These are phyloP conservation scores for Mesocricetus auratus DNA, from an alignment of 2,113 vertebrate species.

Conservation along the genomic window DNA sequence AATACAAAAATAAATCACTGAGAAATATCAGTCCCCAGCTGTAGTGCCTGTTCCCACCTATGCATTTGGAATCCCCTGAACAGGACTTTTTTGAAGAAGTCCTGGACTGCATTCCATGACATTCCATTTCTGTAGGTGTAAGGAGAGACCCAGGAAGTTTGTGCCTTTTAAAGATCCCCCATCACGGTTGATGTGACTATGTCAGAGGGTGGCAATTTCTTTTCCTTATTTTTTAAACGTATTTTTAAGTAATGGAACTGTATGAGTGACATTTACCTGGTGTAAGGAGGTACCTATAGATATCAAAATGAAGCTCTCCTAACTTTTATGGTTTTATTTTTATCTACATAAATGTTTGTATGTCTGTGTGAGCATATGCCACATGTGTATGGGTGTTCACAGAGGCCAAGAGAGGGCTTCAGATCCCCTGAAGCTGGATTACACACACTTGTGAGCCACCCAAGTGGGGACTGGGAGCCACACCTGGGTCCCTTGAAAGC, in stretches of 20 bases:
- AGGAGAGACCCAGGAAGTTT: background rate
- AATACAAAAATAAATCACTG: background rate
- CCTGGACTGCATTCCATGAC: background rate
- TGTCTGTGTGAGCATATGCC: background rate
- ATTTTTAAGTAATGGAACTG: slow-evolving; percentile 36
- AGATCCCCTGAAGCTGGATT: background rate
- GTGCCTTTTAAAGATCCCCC: background rate
- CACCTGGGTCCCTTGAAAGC: background rate
- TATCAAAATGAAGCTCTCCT: slow-evolving; percentile 52
- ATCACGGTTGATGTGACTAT: background rate
- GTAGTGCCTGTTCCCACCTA: background rate
- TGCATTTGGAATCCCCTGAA: background rate
- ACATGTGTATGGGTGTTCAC: background rate
- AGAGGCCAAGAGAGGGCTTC: background rate
- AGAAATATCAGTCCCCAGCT: background rate
- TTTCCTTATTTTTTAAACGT: background rate
- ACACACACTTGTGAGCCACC: background rate
- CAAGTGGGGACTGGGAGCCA: background rate
- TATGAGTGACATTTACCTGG: slow-evolving; percentile 44
- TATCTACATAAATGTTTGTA: background rate
- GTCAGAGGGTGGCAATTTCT: background rate
- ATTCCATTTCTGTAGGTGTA: slow-evolving; percentile 14
- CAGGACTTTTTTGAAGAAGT: background rate
- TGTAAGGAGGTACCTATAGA: background rate
- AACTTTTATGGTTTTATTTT: background rate